phyloP scores from a whole-genome alignment of 2,888 invertebrate genomes.

The Prenolepis imparis region DNA sequence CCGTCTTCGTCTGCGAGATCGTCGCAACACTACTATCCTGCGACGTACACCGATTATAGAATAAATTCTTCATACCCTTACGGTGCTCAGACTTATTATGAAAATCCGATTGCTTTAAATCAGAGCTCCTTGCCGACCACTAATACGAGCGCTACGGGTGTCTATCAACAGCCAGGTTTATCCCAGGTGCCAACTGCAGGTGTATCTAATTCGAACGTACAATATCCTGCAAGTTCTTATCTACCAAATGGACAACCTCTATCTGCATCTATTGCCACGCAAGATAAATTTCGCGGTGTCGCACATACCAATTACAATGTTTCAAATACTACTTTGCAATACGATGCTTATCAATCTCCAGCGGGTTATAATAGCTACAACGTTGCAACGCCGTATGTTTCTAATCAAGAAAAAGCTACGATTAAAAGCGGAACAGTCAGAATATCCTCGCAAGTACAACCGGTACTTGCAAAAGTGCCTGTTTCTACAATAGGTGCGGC shows the following conservation, averaged over 20 bases:
- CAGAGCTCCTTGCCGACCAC: constrained; percentile 61
- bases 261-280: constrained; percentile 47
- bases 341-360: constrained; percentile 67
- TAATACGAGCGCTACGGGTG: constrained; percentile 39
- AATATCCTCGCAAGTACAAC: constrained; percentile 41
- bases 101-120: constrained; percentile 51
- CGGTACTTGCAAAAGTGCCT: constrained; percentile 42
- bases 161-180: constrained; percentile 58
- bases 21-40: constrained; percentile 68
- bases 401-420: constrained; percentile 58
- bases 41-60: constrained; percentile 65
- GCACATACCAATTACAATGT: constrained; percentile 62
- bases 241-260: constrained; percentile 63
- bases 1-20: constrained; percentile 45
- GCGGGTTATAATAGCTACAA: constrained; percentile 65
- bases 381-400: constrained; percentile 50
- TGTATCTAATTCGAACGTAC: constrained; percentile 32
- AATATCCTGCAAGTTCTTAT: constrained; percentile 62
- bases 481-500: constrained; percentile 29
- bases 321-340: constrained; percentile 58
- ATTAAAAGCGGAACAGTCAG: constrained; percentile 16
- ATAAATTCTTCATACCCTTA: constrained; percentile 61
- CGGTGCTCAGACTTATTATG: constrained; percentile 49
- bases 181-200: constrained; percentile 24
- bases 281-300: constrained; percentile 59